Conservation (phyloP, 2,888 invertebrate genomes). For the Tuberolachnus salignus region DNA sequence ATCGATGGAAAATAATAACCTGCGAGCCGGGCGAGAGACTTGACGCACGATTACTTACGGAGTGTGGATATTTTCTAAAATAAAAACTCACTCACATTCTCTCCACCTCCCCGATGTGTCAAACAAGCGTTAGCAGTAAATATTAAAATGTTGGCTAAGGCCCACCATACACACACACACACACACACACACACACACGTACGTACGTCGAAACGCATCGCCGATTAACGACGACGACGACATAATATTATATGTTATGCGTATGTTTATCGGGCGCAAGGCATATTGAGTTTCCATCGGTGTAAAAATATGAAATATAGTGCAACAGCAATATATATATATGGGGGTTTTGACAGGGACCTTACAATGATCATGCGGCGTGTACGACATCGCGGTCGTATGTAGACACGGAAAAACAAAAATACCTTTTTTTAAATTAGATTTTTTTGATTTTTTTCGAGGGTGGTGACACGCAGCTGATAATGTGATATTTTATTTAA, state of each 20-base stretch:
- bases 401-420: background rate
- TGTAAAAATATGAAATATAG: slow-evolving; percentile 24
- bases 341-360: slow-evolving; percentile 17
- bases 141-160: slow-evolving; percentile 37
- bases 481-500: background rate
- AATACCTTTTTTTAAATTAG: slow-evolving; percentile 25
- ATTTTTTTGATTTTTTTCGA: background rate
- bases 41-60: no score
- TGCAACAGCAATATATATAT: no score
- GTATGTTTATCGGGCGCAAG: background rate
- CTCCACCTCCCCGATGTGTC: background rate
- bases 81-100: background rate
- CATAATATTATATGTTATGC: background rate
- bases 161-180: no score
- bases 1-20: no score
- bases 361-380: background rate
- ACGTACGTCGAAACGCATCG: background rate
- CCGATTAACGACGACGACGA: slow-evolving; percentile 40
- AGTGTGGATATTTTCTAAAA: slow-evolving; percentile 18
- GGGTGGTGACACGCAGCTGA: background rate
- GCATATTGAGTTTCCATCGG: slow-evolving; percentile 40
- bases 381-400: background rate
- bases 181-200: no score
- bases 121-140: slow-evolving; percentile 24
- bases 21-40: no score